Evolutionary conservation across 2,888 invertebrate species (phyloP).

Genomic region (Molorchus minor): DNA sequence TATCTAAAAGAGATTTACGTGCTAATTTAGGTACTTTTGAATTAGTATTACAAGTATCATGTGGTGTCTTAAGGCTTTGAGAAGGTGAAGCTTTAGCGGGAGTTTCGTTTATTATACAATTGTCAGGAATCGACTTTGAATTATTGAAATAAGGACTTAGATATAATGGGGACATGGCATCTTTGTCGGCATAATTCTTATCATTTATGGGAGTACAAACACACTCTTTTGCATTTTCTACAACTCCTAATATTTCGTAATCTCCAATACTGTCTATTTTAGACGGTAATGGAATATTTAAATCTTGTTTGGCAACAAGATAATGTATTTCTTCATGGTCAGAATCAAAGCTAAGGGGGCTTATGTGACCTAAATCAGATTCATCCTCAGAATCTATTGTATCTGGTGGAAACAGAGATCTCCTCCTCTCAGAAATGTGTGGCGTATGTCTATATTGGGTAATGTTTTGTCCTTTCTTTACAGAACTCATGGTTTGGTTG

Average conservation of each 20-base stretch:
- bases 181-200: constrained; percentile 27
- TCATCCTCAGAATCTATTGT: constrained; percentile 54
- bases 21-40: constrained; percentile 52
- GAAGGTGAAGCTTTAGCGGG: constrained; percentile 52
- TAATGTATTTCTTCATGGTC: constrained; percentile 33
- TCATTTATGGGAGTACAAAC: constrained; percentile 36
- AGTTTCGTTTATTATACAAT: constrained; percentile 38
- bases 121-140: constrained; percentile 3
- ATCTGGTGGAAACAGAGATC: constrained; percentile 68
- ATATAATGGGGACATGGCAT: constrained; percentile 46
- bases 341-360: constrained; percentile 63
- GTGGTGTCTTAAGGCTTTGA: constrained; percentile 58
- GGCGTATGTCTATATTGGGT: constrained; percentile 63
- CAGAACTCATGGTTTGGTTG: constrained; percentile 9
- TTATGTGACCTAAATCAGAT: constrained; percentile 69
- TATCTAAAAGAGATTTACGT: constrained; percentile 54
- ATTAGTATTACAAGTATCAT: constrained; percentile 53
- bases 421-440: constrained; percentile 70
- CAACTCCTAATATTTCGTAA: constrained; percentile 44
- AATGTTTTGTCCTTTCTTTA: constrained; percentile 8
- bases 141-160: constrained; percentile 41
- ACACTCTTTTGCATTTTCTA: constrained; percentile 29
- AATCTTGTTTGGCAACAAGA: constrained; percentile 18
- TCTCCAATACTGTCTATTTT: constrained; percentile 36
- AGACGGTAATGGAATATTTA: constrained; percentile 18